Percentiles rank a stretch among this genome's conserved stretches.
Evolutionary conservation across 2,888 invertebrate species (phyloP).

Genomic region (Pycnomerus fuliginosus): DNA sequence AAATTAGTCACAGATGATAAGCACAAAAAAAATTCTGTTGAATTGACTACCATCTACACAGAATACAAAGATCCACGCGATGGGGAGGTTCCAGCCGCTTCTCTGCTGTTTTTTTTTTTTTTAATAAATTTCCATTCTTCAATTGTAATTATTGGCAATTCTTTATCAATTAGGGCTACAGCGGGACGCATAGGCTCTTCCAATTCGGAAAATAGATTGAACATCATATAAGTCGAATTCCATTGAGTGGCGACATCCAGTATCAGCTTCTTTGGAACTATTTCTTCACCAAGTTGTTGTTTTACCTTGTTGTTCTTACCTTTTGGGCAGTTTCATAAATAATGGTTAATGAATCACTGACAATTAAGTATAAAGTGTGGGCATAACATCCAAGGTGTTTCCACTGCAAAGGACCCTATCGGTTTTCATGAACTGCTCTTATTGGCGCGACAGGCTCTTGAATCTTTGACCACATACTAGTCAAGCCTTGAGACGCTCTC

Average conservation of each 20-base stretch:
- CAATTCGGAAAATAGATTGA: conserved; percentile 6
- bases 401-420: conserved; percentile 27
- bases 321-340: conserved; percentile 15
- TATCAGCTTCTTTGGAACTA: conserved; percentile 25
- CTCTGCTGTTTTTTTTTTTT: no score
- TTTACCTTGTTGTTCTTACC: conserved; percentile 20
- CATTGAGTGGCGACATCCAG: conserved; percentile 22
- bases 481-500: no score
- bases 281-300: conserved; percentile 15
- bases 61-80: no score
- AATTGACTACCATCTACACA: no score
- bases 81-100: no score
- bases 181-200: conserved; percentile 17
- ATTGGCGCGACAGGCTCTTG: no score
- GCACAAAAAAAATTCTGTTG: no score
- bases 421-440: no score
- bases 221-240: conserved; percentile 22
- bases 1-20: no score
- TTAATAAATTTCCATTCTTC: conserved; percentile 12
- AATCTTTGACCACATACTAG: no score
- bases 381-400: conserved; percentile 36
- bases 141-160: conserved; percentile 5
- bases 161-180: conserved; percentile 18
- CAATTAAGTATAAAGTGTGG: conserved; percentile 36
- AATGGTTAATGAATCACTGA: conserved; percentile 29